Conservation (phyloP, 2,888 invertebrate genomes). For the Pteria penguin region DNA sequence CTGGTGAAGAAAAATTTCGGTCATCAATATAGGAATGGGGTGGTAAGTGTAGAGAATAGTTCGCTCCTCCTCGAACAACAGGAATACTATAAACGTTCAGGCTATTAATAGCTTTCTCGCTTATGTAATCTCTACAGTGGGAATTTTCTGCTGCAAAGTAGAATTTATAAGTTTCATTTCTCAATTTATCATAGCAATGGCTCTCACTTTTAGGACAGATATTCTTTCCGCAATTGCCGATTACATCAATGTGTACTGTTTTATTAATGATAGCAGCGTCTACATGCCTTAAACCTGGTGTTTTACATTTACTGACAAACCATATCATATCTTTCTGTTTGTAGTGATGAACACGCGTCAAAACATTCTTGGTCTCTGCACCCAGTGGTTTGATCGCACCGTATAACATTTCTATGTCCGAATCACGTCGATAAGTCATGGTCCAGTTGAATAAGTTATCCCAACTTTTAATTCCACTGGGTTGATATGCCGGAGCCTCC, state of each 20-base stretch:
- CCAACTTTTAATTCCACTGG: slow-evolving; percentile 1
- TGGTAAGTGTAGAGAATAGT: no score
- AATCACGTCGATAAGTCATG: slow-evolving; percentile 95
- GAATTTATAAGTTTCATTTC: slow-evolving; percentile 97
- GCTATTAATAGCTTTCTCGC: slow-evolving; percentile 94
- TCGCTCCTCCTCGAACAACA: background rate
- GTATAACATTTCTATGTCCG: slow-evolving; percentile 96
- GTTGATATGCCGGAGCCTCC: background rate
- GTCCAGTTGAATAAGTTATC: slow-evolving; percentile 96
- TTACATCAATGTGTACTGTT: slow-evolving; percentile 84
- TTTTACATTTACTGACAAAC: slow-evolving; percentile 98
- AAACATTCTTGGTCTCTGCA: slow-evolving; percentile 80
- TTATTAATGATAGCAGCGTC: slow-evolving; percentile 91
- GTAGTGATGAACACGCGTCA: slow-evolving; percentile 80
- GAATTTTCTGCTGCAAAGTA: slow-evolving; percentile 98
- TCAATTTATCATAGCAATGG: no score
- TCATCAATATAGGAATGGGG: no score
- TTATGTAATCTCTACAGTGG: slow-evolving; percentile 96
- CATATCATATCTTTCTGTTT: slow-evolving; percentile 96
- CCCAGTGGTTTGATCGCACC: slow-evolving; percentile 83
- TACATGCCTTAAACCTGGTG: slow-evolving; percentile 91
- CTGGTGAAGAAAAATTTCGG: no score
- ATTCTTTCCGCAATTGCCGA: slow-evolving; percentile 75
- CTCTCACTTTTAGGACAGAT: slow-evolving; percentile 86
- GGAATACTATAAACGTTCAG: background rate